These are phyloP conservation scores for Lasius platythorax DNA, from an alignment of 2,888 invertebrate genomes.

Conservation along the genomic window DNA sequence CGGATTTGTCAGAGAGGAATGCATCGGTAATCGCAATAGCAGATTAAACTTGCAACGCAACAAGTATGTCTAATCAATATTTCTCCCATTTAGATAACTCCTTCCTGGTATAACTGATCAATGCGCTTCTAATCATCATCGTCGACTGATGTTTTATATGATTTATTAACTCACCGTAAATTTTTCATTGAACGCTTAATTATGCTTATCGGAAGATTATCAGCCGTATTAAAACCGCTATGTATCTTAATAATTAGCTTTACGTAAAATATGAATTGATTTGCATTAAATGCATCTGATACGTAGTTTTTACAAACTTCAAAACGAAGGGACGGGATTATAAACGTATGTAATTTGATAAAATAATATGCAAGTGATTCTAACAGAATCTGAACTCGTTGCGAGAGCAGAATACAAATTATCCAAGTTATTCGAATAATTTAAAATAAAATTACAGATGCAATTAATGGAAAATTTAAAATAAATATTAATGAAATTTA, in stretches of 20 bases:
- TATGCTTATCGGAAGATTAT: conserved; percentile 6
- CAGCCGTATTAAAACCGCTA: neutral
- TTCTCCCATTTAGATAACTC: conserved; percentile 36
- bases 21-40: conserved; percentile 36
- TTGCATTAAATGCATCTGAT: neutral
- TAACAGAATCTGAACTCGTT: neutral
- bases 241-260: neutral
- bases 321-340: neutral
- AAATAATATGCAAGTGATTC: neutral
- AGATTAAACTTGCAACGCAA: conserved; percentile 54
- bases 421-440: neutral
- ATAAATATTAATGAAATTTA: neutral
- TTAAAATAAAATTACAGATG: conserved; percentile 9
- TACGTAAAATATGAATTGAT: neutral
- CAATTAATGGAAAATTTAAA: neutral
- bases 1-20: conserved; percentile 54
- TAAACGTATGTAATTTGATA: neutral
- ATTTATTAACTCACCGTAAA: conserved; percentile 54
- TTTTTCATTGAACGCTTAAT: conserved; percentile 53
- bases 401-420: neutral
- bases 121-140: conserved; percentile 31
- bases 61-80: conserved; percentile 40
- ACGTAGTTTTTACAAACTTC: neutral
- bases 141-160: conserved; percentile 28
- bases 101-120: conserved; percentile 29